These are phyloP conservation scores for Martes flavigula DNA, from an alignment of 2,797 vertebrate genomes.

Conservation along the genomic window DNA sequence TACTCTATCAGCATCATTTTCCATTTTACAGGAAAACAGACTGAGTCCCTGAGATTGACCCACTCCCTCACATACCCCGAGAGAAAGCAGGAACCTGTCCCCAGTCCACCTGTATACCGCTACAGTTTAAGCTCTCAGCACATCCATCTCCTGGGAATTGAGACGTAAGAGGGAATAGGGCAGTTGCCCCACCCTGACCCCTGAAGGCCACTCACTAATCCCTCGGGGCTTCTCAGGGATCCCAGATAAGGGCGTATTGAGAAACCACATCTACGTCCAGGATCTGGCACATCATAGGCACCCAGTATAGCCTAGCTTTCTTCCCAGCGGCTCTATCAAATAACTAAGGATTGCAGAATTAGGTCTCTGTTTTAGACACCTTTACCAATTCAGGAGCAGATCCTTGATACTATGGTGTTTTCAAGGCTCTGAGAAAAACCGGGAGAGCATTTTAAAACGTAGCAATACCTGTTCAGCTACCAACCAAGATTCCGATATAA, in stretches of 20 bases:
- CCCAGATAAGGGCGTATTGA: neutral
- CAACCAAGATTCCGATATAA: neutral
- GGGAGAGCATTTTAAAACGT: neutral
- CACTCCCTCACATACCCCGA: neutral
- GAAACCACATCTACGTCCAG: neutral
- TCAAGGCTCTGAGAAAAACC: neutral
- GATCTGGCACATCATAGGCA: neutral
- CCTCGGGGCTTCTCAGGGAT: neutral
- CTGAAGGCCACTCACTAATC: neutral
- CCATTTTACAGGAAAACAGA: neutral
- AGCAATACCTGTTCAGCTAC: neutral
- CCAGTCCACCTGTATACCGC: neutral
- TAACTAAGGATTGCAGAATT: neutral
- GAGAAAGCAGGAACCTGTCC: neutral
- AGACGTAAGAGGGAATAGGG: neutral
- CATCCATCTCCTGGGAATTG: neutral
- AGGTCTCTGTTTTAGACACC: neutral
- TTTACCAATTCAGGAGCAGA: neutral
- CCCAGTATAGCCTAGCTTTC: neutral
- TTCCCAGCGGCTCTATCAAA: neutral
- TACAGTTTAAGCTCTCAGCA: neutral
- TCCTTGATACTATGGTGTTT: neutral
- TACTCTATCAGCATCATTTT: neutral
- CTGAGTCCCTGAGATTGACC: neutral
- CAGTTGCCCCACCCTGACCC: rapidly evolving